Evolutionary conservation across 2,113 vertebrate genomes (phyloP).

Genomic region (Gopherus evgoodei): DNA sequence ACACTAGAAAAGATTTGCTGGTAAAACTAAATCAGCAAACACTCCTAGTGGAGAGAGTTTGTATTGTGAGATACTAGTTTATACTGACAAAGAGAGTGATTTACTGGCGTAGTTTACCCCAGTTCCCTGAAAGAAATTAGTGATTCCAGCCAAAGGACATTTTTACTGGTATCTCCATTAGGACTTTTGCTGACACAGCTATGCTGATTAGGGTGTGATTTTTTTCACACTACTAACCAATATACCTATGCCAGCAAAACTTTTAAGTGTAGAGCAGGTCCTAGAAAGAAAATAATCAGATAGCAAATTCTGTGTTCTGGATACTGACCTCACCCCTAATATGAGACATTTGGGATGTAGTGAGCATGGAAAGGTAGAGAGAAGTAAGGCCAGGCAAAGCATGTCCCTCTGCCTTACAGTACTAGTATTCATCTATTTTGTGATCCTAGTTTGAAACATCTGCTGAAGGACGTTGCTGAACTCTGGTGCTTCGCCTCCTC

Average conservation of each 20-base stretch:
- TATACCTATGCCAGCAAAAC: not conserved
- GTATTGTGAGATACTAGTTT: not conserved
- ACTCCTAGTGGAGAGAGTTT: not conserved
- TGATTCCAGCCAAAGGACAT: not conserved
- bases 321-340: not conserved
- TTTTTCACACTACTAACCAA: not conserved
- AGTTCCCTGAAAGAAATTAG: slow-evolving; percentile 8
- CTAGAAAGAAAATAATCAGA: slow-evolving; percentile 4
- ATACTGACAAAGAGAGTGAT: not conserved
- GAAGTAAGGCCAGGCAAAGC: not conserved
- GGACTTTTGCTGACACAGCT: not conserved
- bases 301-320: not conserved
- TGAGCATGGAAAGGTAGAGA: slow-evolving; percentile 1
- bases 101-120: not conserved
- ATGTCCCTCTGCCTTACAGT: not conserved
- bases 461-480: not conserved
- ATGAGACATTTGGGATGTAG: not conserved
- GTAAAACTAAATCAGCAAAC: not conserved
- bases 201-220: not conserved
- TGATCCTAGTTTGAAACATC: slow-evolving; percentile 2
- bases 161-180: not conserved
- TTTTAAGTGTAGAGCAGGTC: not conserved
- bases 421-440: not conserved
- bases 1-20: not conserved
- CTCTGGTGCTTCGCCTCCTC: not conserved